These are phyloP conservation scores for Masnerella sp. DNA, from an alignment of 2,888 invertebrate genomes.

Conservation along the genomic window DNA sequence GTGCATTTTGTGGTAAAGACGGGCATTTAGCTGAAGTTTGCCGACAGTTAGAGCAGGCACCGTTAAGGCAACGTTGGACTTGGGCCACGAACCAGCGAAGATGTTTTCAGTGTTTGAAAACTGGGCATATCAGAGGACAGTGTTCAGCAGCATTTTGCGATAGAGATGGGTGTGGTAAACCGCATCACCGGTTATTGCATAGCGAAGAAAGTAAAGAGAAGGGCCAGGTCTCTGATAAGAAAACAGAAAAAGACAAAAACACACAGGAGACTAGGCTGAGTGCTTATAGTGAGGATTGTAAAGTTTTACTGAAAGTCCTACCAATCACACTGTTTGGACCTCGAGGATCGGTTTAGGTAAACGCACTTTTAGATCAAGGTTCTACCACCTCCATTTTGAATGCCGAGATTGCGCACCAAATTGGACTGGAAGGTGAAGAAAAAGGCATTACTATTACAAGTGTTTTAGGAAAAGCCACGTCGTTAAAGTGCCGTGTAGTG, in stretches of 20 bases:
- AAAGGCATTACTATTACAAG: constrained; percentile 3
- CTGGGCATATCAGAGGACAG: constrained; percentile 4
- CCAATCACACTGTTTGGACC: constrained; percentile 1
- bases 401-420: background rate
- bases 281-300: background rate
- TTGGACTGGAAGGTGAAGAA: constrained; percentile 2
- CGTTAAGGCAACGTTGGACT: constrained; percentile 6
- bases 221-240: background rate
- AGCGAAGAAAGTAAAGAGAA: background rate
- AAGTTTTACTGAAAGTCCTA: constrained; percentile 11
- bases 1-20: background rate
- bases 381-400: background rate
- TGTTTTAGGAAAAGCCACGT: constrained; percentile 1
- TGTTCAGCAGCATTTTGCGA: constrained; percentile 1
- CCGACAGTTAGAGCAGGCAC: background rate
- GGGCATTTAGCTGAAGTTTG: constrained; percentile 2
- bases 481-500: background rate
- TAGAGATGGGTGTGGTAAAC: constrained; percentile 1
- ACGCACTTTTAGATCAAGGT: constrained; percentile 13
- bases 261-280: background rate
- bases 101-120: constrained; percentile 19
- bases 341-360: background rate
- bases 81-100: background rate
- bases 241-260: background rate
- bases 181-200: constrained; percentile 8